Evolutionary conservation across 2,113 vertebrate species (phyloP).

Genomic region (Microcebus lehilahytsara): DNA sequence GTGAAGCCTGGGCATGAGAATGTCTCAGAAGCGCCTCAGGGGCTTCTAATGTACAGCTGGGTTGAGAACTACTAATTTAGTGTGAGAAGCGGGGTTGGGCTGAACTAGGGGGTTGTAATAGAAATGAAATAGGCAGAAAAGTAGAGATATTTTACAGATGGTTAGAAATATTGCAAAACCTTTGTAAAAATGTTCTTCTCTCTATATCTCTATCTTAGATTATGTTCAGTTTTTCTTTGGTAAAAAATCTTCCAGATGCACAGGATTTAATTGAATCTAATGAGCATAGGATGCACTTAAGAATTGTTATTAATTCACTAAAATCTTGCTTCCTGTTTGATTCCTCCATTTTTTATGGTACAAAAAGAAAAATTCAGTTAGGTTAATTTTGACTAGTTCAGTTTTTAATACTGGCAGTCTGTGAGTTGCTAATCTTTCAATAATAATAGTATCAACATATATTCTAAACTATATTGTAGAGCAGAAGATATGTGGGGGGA

Average conservation of each 20-base stretch:
- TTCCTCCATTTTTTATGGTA: not conserved
- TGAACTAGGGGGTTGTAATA: not conserved
- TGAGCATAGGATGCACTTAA: not conserved
- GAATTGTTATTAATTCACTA: not conserved
- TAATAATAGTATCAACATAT: not conserved
- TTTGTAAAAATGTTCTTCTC: not conserved
- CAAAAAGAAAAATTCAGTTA: not conserved
- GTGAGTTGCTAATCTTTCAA: not conserved
- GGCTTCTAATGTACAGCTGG: not conserved
- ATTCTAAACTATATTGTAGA: not conserved
- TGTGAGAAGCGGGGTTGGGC: not conserved
- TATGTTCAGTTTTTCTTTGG: not conserved
- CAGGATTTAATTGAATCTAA: not conserved
- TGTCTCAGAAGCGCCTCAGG: not conserved
- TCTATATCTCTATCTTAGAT: not conserved
- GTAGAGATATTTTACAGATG: not conserved
- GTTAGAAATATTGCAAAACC: not conserved
- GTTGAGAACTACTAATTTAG: not conserved
- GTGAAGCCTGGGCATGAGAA: fast-evolving
- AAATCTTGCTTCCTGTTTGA: not conserved
- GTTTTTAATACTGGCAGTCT: not conserved
- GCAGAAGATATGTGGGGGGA: not conserved
- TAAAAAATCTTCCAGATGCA: not conserved
- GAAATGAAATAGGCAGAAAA: not conserved
- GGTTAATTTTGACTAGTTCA: not conserved